A percentile compares a stretch with the other conserved stretches of the same genome.
Evolutionary conservation across 2,797 vertebrate genomes (phyloP).

Genomic region (Lithobates sylvaticus): DNA sequence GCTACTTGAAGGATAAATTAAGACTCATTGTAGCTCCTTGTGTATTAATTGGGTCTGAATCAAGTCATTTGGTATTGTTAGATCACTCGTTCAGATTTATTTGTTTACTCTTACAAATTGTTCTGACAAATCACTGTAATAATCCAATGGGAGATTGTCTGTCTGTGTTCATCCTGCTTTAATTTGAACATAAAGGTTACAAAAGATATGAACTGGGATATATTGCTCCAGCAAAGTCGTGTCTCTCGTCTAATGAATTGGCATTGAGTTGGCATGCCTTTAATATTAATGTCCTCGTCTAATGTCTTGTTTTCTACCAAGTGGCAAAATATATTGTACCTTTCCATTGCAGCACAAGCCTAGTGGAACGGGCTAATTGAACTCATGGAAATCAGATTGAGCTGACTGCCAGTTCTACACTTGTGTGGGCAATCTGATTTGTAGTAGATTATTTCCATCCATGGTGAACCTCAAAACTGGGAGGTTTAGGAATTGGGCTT

Average conservation of each 20-base stretch:
- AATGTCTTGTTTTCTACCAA: neutral
- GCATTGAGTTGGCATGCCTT: neutral
- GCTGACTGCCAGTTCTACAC: no score
- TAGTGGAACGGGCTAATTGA: neutral
- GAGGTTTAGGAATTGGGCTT: no score
- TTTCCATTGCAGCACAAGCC: neutral
- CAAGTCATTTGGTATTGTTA: neutral
- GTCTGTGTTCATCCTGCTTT: neutral
- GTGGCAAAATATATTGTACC: neutral
- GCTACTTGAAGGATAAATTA: neutral
- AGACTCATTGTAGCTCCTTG: neutral
- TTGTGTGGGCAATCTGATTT: no score
- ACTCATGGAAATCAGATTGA: neutral
- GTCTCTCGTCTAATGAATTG: neutral
- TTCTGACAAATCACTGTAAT: constrained; percentile 15
- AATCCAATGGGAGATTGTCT: neutral
- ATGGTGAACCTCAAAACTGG: no score
- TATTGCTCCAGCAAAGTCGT: neutral
- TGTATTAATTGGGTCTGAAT: neutral
- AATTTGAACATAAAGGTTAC: constrained; percentile 1
- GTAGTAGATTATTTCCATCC: no score
- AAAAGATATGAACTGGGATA: neutral
- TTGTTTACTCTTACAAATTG: neutral
- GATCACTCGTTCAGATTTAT: neutral
- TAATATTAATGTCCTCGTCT: neutral